These are phyloP conservation scores for Elmis aenea DNA, from an alignment of 2,888 invertebrate genomes.

Conservation along the genomic window DNA sequence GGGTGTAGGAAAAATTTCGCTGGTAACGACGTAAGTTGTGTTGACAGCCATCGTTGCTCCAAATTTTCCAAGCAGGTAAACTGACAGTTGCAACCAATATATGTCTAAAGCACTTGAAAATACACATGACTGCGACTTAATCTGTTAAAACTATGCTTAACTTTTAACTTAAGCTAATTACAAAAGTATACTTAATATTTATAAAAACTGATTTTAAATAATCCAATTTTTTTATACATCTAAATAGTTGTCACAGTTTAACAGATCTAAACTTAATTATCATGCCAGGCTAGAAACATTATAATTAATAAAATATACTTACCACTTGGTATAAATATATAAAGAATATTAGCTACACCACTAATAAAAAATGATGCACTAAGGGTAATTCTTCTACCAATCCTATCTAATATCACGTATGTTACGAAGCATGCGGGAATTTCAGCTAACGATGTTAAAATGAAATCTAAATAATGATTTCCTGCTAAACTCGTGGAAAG, in stretches of 20 bases:
- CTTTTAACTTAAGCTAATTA: no score
- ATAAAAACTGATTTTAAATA: no score
- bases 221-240: no score
- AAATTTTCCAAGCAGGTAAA: conserved; percentile 60
- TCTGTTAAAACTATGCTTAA: no score
- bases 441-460: conserved; percentile 62
- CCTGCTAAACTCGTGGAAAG: conserved; percentile 72
- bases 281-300: no score
- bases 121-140: no score
- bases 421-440: conserved; percentile 68
- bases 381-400: conserved; percentile 61
- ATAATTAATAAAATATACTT: conserved; percentile 29
- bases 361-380: conserved; percentile 59
- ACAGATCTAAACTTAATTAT: no score
- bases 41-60: conserved; percentile 62
- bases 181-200: no score
- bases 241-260: no score
- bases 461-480: conserved; percentile 72
- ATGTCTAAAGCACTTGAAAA: conserved; percentile 49
- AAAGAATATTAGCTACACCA: conserved; percentile 54
- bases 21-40: conserved; percentile 61
- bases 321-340: conserved; percentile 57
- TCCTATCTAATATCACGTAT: conserved; percentile 57
- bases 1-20: conserved; percentile 64
- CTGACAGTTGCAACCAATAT: conserved; percentile 49